Base-by-base conservation (phyloP, 2,797 vertebrate genomes). In the Phataginus tricuspis region DNA sequence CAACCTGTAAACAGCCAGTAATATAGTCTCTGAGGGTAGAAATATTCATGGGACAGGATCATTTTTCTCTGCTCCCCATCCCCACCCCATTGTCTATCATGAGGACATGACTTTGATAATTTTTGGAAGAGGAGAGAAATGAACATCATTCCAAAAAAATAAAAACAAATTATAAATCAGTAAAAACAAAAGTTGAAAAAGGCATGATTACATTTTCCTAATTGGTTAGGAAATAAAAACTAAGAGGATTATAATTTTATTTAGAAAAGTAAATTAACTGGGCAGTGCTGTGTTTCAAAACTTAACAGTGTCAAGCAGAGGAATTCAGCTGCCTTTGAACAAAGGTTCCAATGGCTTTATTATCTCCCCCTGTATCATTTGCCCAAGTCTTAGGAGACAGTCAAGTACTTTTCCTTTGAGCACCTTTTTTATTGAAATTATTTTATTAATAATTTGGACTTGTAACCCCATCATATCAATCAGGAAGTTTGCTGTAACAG, bases 131-230 rank as follows among this genome's bases (percentile, higher is more conserved):
- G 0, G 2, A 18, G 16, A 4, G 2, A 18, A 49, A 64, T 84
- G 6, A 82, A n/a, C 13, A 75, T 94, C n/a, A 34, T 64, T 87
- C 82, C 21, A 61, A 74, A 91, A 85, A 51, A 86, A 31, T 61
- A 68, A 87, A 71, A 93, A 8, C 4, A 90, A 93, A 85, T 82
- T 39, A 63, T 57, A 91, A 86, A n/a, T n/a, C 18, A 5, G 15
- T 19, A 11, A 42, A 42, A 72, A 39, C 25, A 91, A 75, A 39
- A 57, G 9, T 10, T n/a, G 69, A 63, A 66, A 91, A 79, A 10
- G 4, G 25, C 2, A 23, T n/a, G n/a, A 49, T 89, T 80, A 31
- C 25, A 45, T 59, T 77, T 90, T 63, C 84, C 86, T 15, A 61
- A 55, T 23, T 75, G 31, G 27, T 59, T 89, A 42, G 12, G 19